A percentile compares a stretch with the other conserved stretches of the same genome.
Evolutionary conservation across 2,888 invertebrate genomes (phyloP).

Genomic region (Ceraclea dissimilis): DNA sequence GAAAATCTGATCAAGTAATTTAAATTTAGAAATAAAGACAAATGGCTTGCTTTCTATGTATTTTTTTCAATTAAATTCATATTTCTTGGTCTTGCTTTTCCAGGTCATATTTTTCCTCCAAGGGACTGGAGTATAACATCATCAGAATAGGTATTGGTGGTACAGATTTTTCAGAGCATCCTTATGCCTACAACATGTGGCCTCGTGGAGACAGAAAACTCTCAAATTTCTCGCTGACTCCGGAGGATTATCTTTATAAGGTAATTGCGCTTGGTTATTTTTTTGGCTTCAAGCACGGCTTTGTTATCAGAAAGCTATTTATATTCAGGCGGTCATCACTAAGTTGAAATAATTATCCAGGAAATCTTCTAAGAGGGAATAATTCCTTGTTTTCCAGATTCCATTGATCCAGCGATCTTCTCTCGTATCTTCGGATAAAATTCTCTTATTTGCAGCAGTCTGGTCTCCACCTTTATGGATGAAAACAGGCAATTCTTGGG

Average conservation of each 20-base stretch:
- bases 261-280: too few relatives aligned
- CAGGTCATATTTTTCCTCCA: conserved; percentile 64
- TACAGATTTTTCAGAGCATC: conserved; percentile 73
- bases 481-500: conserved; percentile 55
- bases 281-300: too few relatives aligned
- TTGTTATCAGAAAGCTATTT: too few relatives aligned
- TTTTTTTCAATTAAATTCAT: too few relatives aligned
- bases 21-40: conserved; percentile 29
- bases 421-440: conserved; percentile 36
- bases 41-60: too few relatives aligned
- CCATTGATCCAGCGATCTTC: conserved; percentile 46
- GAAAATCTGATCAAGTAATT: conserved; percentile 46
- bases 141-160: conserved; percentile 80
- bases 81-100: conserved; percentile 27
- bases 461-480: conserved; percentile 67
- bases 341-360: too few relatives aligned
- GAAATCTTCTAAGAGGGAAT: too few relatives aligned
- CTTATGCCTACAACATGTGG: conserved; percentile 71
- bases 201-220: conserved; percentile 52
- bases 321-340: too few relatives aligned
- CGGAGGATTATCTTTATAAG: conserved; percentile 64
- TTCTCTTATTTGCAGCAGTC: conserved; percentile 48
- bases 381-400: conserved; percentile 42
- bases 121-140: conserved; percentile 72
- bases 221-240: conserved; percentile 55